Conservation (phyloP, 2,113 vertebrate genomes). For the Cranoglanis bouderius region DNA sequence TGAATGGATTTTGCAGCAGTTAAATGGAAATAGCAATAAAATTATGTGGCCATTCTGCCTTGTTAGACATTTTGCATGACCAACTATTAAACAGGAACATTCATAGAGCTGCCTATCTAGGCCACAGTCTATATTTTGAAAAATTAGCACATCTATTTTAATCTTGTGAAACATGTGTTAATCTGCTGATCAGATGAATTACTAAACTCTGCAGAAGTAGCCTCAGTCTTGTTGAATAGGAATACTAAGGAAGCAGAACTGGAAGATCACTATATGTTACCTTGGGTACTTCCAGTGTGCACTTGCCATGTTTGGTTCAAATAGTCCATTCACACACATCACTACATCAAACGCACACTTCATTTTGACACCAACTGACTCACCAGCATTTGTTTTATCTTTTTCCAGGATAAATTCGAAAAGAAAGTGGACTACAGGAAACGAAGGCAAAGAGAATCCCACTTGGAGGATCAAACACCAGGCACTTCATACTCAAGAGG, state of each 20-base stretch:
- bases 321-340: not conserved
- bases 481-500: slow-evolving; percentile 31
- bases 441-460: slow-evolving; percentile 41
- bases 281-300: not conserved
- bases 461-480: slow-evolving; percentile 22
- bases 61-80: not conserved
- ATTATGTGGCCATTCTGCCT: not conserved
- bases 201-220: not conserved
- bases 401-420: not conserved
- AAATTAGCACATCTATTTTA: not conserved
- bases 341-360: slow-evolving; percentile 5
- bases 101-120: not conserved
- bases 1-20: not conserved
- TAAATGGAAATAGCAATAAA: not conserved
- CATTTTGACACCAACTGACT: not conserved
- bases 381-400: not conserved
- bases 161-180: not conserved
- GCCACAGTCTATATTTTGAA: not conserved
- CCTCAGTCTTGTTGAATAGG: not conserved
- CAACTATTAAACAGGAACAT: not conserved
- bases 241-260: not conserved
- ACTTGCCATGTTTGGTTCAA: not conserved
- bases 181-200: not conserved
- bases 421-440: not conserved
- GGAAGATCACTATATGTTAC: not conserved